Evolutionary conservation across 2,888 invertebrate genomes (phyloP).

Genomic region (Melanargia galathea): DNA sequence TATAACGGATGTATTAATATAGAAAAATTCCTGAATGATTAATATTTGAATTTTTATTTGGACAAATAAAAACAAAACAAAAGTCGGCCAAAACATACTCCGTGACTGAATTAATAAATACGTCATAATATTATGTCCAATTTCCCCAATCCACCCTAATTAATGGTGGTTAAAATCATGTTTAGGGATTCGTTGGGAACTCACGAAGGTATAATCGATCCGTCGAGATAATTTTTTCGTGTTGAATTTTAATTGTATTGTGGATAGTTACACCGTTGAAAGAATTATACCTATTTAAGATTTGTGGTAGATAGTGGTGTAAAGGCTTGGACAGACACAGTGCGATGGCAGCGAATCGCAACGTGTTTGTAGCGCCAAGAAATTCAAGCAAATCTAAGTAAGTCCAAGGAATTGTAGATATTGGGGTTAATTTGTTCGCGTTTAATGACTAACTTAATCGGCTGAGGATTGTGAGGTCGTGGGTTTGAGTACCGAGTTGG

Average conservation of each 20-base stretch:
- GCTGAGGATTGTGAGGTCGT: too few relatives aligned
- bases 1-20: too few relatives aligned
- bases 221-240: conserved; percentile 51
- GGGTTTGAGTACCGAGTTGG: too few relatives aligned
- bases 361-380: too few relatives aligned
- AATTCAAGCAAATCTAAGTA: too few relatives aligned
- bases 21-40: too few relatives aligned
- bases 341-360: not conserved
- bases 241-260: conserved; percentile 51
- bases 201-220: conserved; percentile 51
- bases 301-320: conserved; percentile 38
- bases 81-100: too few relatives aligned
- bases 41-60: too few relatives aligned
- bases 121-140: conserved; percentile 8
- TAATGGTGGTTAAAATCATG: conserved; percentile 57
- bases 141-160: conserved; percentile 47
- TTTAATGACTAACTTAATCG: too few relatives aligned
- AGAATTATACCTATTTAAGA: conserved; percentile 51
- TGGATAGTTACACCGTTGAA: conserved; percentile 48
- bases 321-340: not conserved
- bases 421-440: too few relatives aligned
- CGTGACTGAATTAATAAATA: not conserved
- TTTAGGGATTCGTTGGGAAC: conserved; percentile 61
- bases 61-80: too few relatives aligned
- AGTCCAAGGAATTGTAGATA: too few relatives aligned